phyloP scores from a whole-genome alignment of 2,888 invertebrate species.

The Seira ritae region DNA sequence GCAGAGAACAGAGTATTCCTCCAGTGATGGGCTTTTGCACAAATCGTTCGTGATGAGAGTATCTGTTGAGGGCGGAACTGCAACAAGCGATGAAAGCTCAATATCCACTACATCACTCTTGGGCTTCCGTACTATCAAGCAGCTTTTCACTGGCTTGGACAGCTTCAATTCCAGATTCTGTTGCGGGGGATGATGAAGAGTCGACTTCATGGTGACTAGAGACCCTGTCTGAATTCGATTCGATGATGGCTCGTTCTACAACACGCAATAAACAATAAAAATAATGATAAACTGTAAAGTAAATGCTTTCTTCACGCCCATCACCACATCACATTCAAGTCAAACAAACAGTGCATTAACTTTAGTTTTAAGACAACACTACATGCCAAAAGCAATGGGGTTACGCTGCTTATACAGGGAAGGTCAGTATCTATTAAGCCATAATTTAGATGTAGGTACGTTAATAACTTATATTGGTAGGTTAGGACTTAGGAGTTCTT shows the following conservation, averaged over 20 bases:
- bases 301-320: no score
- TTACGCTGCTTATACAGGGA: no score
- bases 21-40: constrained; percentile 15
- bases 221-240: constrained; percentile 54
- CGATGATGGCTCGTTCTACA: constrained; percentile 44
- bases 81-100: constrained; percentile 47
- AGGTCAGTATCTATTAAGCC: background rate
- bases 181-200: constrained; percentile 32
- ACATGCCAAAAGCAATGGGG: background rate
- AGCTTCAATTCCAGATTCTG: constrained; percentile 43
- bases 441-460: no score
- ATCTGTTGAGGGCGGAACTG: background rate
- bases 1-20: constrained; percentile 33
- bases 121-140: constrained; percentile 49
- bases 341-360: background rate
- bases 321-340: background rate
- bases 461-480: no score
- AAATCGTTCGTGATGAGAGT: background rate
- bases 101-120: constrained; percentile 28
- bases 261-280: background rate
- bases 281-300: no score
- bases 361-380: background rate
- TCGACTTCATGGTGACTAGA: constrained; percentile 33
- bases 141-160: constrained; percentile 59
- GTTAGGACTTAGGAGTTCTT: no score